Conservation (phyloP, 1,140 invertebrate genomes). For the Drosophila lacertosa region DNA sequence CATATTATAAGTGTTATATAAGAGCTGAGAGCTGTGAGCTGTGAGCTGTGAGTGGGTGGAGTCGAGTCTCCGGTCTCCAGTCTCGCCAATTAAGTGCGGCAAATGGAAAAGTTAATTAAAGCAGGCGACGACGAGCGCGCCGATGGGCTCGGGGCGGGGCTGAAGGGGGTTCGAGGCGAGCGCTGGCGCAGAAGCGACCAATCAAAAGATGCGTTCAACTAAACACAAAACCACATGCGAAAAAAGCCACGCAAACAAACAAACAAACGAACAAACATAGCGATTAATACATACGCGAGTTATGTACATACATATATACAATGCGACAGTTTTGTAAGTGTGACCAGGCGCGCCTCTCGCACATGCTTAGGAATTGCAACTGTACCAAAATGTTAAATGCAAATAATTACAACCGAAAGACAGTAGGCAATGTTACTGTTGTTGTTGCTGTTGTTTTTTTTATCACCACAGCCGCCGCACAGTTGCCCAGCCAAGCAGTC, state of each 20-base stretch:
- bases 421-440: too few relatives aligned
- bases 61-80: slow-evolving; percentile 15
- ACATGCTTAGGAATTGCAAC: slow-evolving; percentile 4
- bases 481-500: slow-evolving; percentile 38
- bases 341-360: too few relatives aligned
- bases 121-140: slow-evolving; percentile 19
- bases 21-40: background rate
- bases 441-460: too few relatives aligned
- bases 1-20: too few relatives aligned
- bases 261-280: background rate
- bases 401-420: slow-evolving; percentile 15
- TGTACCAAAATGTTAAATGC: slow-evolving; percentile 20
- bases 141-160: slow-evolving; percentile 3
- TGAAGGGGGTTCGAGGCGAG: slow-evolving; percentile 22
- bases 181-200: slow-evolving; percentile 70
- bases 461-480: slow-evolving; percentile 24
- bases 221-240: slow-evolving; percentile 33
- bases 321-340: slow-evolving; percentile 28
- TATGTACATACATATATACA: slow-evolving; percentile 2
- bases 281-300: too few relatives aligned
- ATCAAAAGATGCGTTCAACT: slow-evolving; percentile 72
- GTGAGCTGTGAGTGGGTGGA: slow-evolving; percentile 27
- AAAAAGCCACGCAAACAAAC: slow-evolving; percentile 29
- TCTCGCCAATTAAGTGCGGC: slow-evolving; percentile 67
- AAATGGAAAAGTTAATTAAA: slow-evolving; percentile 68